These are phyloP conservation scores for Phasia obesa DNA, from an alignment of 2,888 invertebrate genomes.

Conservation along the genomic window DNA sequence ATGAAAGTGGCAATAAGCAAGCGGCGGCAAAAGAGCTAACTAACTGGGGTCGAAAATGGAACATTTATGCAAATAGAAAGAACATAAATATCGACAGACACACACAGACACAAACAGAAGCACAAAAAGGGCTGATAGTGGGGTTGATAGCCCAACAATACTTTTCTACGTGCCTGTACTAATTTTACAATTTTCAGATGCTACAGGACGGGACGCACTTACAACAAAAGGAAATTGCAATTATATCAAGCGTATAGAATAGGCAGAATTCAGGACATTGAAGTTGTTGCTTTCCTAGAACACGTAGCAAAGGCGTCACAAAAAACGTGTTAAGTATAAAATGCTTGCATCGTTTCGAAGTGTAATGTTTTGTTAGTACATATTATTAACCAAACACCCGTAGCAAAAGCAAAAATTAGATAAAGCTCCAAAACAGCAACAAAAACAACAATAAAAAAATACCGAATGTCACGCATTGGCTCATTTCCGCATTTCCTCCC, in stretches of 20 bases:
- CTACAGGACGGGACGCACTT: conserved; percentile 43
- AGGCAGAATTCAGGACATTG: background rate
- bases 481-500: background rate
- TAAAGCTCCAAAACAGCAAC: background rate
- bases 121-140: background rate
- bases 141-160: conserved; percentile 11
- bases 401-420: background rate
- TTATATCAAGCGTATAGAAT: conserved; percentile 28
- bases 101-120: background rate
- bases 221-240: conserved; percentile 45
- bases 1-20: conserved; percentile 20
- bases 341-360: conserved; percentile 19
- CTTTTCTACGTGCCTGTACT: conserved; percentile 1
- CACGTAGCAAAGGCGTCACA: background rate
- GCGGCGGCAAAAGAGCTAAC: conserved; percentile 13
- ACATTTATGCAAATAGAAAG: background rate
- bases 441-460: background rate
- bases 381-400: conserved; percentile 30
- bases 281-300: background rate
- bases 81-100: background rate
- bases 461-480: conserved; percentile 29
- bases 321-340: conserved; percentile 3
- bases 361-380: conserved; percentile 9
- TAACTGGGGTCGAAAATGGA: conserved; percentile 2
- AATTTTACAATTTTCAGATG: background rate